Evolutionary conservation across 2,888 invertebrate genomes (phyloP).

Genomic region (Apamea anceps): DNA sequence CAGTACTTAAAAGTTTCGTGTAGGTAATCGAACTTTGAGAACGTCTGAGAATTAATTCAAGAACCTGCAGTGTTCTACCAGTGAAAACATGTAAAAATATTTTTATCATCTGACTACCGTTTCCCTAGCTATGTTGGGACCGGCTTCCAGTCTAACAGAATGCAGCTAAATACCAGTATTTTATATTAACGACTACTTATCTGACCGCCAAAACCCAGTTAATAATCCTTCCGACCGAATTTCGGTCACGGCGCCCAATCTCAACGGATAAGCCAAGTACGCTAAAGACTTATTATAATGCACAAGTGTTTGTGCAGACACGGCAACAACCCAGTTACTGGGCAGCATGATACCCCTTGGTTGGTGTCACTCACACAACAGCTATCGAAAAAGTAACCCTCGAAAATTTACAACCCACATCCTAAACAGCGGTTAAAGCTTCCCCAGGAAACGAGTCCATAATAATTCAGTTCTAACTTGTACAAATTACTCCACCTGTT

Average conservation of each 20-base stretch:
- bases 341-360: too few relatives aligned
- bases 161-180: background rate
- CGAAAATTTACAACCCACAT: background rate
- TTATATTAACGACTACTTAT: background rate
- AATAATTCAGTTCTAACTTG: slow-evolving; percentile 64
- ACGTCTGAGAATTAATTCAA: background rate
- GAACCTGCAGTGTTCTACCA: background rate
- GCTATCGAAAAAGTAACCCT: background rate
- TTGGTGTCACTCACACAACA: background rate
- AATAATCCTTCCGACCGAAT: background rate
- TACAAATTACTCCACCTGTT: slow-evolving; percentile 66
- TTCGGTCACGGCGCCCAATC: background rate
- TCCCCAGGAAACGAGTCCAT: slow-evolving; percentile 35
- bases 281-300: background rate
- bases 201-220: background rate
- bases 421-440: slow-evolving; percentile 13
- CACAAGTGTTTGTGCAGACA: background rate
- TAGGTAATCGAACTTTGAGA: background rate
- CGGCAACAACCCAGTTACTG: background rate
- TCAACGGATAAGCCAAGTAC: background rate
- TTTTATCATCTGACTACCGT: too few relatives aligned
- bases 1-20: too few relatives aligned
- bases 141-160: background rate
- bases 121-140: background rate
- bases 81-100: background rate